Evolutionary conservation across 2,888 invertebrate species (phyloP).

Genomic region (Caenorhabditis sp.): DNA sequence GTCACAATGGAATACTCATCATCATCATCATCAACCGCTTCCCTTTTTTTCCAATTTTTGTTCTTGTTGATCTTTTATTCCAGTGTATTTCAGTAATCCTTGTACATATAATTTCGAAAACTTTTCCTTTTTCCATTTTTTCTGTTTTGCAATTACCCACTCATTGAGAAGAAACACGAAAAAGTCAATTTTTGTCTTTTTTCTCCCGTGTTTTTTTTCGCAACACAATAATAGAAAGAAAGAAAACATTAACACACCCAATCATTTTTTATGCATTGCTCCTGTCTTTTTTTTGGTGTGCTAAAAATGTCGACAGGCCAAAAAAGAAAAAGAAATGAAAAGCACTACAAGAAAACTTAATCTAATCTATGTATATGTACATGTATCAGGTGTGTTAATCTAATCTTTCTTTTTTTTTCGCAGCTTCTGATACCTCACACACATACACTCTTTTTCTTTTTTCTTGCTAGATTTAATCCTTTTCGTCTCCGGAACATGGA

Average conservation of each 20-base stretch:
- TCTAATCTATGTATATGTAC: neutral
- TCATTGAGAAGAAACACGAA: neutral
- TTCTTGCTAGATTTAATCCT: neutral
- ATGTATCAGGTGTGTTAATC: neutral
- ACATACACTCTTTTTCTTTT: neutral
- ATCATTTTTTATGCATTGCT: neutral
- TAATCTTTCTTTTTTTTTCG: neutral
- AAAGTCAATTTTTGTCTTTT: neutral
- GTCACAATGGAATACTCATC: too few species aligned
- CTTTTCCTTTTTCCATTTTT: neutral
- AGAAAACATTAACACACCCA: neutral
- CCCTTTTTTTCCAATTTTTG: too few species aligned
- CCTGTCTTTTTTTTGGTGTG: neutral
- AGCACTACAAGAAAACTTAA: constrained; percentile 1
- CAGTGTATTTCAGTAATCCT: too few species aligned
- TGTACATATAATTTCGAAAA: neutral
- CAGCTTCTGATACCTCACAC: neutral
- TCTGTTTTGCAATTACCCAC: neutral
- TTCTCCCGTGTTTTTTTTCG: neutral
- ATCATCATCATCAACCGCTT: too few species aligned
- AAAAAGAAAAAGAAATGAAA: neutral
- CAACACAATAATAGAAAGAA: neutral
- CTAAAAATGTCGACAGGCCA: neutral
- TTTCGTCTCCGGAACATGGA: constrained; percentile 8
- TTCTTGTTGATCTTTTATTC: too few species aligned